phyloP scores from a whole-genome alignment of 1,140 invertebrate genomes.

The Camponotus floridanus region DNA sequence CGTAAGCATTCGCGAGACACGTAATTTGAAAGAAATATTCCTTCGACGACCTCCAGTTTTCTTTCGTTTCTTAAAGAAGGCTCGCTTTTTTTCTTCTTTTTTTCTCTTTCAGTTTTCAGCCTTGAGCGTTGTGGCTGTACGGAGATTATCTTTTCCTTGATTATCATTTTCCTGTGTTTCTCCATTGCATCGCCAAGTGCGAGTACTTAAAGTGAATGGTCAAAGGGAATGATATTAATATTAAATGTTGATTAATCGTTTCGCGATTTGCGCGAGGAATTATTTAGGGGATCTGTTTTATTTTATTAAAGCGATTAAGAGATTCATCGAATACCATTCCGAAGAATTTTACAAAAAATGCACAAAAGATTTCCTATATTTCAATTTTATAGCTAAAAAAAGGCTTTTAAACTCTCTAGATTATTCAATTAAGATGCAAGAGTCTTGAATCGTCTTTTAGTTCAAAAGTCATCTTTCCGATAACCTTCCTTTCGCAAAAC shows the following conservation, averaged over 20 bases:
- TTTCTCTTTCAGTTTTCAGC: conserved; percentile 6
- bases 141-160: conserved; percentile 60
- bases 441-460: conserved; percentile 69
- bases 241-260: conserved; percentile 57
- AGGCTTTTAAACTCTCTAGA: conserved; percentile 72
- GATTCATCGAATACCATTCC: conserved; percentile 46
- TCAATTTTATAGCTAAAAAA: background rate
- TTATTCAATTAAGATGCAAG: conserved; percentile 78
- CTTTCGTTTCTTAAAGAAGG: conserved; percentile 47
- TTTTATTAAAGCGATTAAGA: conserved; percentile 40
- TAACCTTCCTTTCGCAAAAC: background rate
- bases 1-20: conserved; percentile 46
- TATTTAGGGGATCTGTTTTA: conserved; percentile 43
- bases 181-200: conserved; percentile 7
- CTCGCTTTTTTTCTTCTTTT: background rate
- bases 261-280: conserved; percentile 43
- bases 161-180: conserved; percentile 57
- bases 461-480: conserved; percentile 11
- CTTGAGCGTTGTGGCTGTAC: conserved; percentile 31
- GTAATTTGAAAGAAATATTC: conserved; percentile 61
- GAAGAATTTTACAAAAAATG: conserved; percentile 17
- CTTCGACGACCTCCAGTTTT: conserved; percentile 46
- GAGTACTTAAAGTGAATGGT: conserved; percentile 43
- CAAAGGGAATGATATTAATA: conserved; percentile 53
- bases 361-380: conserved; percentile 55